Evolutionary conservation across 2,797 vertebrate species (phyloP).

Genomic region (Malacoctenus gilli): DNA sequence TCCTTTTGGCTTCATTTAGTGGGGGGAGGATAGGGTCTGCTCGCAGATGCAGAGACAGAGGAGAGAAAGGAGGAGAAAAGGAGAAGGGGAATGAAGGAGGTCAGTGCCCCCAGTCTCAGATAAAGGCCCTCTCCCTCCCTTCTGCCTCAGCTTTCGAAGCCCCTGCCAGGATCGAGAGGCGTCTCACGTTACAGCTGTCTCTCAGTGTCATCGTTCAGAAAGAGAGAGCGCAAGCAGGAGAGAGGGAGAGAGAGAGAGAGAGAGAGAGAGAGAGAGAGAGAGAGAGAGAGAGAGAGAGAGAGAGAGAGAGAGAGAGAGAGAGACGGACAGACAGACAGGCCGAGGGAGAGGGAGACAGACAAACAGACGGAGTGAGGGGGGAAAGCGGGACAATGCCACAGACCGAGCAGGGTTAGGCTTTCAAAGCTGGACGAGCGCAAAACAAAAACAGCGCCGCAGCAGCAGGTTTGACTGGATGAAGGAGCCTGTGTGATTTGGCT

Average conservation of each 20-base stretch:
- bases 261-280: slow-evolving; percentile 21
- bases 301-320: slow-evolving; percentile 42
- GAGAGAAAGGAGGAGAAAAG: slow-evolving; percentile 64
- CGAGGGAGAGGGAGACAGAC: slow-evolving; percentile 16
- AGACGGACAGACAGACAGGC: slow-evolving; percentile 63
- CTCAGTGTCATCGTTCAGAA: slow-evolving; percentile 82
- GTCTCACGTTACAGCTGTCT: slow-evolving; percentile 84
- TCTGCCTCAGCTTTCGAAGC: slow-evolving; percentile 74
- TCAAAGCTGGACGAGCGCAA: slow-evolving; percentile 58
- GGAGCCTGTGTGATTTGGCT: slow-evolving; percentile 37
- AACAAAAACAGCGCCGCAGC: slow-evolving; percentile 58
- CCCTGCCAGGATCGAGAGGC: slow-evolving; percentile 80
- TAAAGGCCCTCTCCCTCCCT: slow-evolving; percentile 78
- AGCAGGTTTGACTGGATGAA: slow-evolving; percentile 55
- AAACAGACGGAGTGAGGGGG: slow-evolving; percentile 14
- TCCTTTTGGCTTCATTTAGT: slow-evolving; percentile 49
- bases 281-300: slow-evolving; percentile 11
- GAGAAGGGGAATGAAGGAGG: slow-evolving; percentile 75
- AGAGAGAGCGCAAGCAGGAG: slow-evolving; percentile 48
- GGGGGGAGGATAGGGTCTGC: slow-evolving; percentile 66
- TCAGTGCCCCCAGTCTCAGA: slow-evolving; percentile 80
- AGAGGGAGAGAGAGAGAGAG: slow-evolving; percentile 34
- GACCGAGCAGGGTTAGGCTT: slow-evolving; percentile 58
- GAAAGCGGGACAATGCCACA: slow-evolving; percentile 68
- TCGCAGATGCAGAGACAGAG: slow-evolving; percentile 55